Evolutionary conservation across 2,113 vertebrate species (phyloP), one percentile per base, ranked within the genome.

Genomic region (Crotophaga sulcirostris): DNA sequence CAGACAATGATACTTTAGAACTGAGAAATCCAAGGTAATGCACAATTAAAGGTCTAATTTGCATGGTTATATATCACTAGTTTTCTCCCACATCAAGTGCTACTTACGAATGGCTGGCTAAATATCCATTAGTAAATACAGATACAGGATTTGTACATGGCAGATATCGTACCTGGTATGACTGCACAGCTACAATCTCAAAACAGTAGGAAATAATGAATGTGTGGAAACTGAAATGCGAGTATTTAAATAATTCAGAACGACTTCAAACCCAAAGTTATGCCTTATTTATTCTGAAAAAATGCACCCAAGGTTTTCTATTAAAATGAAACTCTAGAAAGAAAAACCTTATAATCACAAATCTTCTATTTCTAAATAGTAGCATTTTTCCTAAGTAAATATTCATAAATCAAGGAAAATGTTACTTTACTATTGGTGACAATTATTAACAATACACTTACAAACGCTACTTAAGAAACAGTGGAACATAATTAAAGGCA

Each of bases 221-320:
- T 34, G 23, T 49, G 56, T 33, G 25, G 28, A 92, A 89, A 72
- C 4, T 26, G 26, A 56, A 93, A 67, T 17, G 40, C 7, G 74
- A 95, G 54, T 52, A 70, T 63, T 77, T 91, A 67, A 93, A 84
- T 91, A 90, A 93, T 74, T 74, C 63, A 93, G 52, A 86, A 34
- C 20, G 64, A 56, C 34, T 34, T 52, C 49, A 82, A 73, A 1
- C 10, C 23, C 25, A 18, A 92, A 80, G 25, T 75, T 62, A 49
- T 42, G 28, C 33, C 69, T 83, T 23, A 59, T 70, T 25, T 67
- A 40, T 28, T 81, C 24, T 38, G 58, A 82, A 84, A 84, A 92
- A 92, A 45, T 9, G 24, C 10, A 82, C 25, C 36, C 2, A 66
- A 29, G 25, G 19, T 45, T 18, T 49, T 67, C 51, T 60, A 45